Conservation (phyloP, 2,888 invertebrate species). For the Drosophila formosana region DNA sequence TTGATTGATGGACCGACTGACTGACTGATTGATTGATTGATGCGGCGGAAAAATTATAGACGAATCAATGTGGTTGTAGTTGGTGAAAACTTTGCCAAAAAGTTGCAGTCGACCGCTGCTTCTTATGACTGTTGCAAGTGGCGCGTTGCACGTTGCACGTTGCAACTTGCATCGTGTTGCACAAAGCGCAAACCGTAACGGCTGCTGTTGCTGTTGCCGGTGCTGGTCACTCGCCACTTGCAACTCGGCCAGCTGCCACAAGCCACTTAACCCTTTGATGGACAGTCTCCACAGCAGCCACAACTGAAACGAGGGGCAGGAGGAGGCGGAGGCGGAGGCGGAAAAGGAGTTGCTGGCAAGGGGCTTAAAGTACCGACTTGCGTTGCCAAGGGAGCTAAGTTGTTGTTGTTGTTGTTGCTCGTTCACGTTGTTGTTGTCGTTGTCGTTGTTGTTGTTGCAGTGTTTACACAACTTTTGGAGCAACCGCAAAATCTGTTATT, state of each 20-base stretch:
- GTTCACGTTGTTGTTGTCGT: background rate
- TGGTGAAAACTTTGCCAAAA: constrained; percentile 22
- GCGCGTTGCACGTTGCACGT: constrained; percentile 10
- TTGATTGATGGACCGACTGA: constrained; percentile 1
- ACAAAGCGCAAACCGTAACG: constrained; percentile 12
- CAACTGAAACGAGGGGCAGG: constrained; percentile 52
- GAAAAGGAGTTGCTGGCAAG: background rate
- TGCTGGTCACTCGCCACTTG: constrained; percentile 15
- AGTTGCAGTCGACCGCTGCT: constrained; percentile 31
- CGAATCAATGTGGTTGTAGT: background rate
- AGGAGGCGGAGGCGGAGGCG: background rate
- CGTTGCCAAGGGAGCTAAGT: constrained; percentile 20
- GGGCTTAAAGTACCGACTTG: constrained; percentile 1
- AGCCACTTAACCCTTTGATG: constrained; percentile 76
- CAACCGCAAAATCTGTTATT: constrained; percentile 77
- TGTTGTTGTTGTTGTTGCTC: constrained; percentile 18
- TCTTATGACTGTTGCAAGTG: constrained; percentile 12
- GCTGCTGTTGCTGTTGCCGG: constrained; percentile 6
- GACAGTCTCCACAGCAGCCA: constrained; percentile 57
- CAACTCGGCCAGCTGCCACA: constrained; percentile 53
- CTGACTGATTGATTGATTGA: constrained; percentile 9
- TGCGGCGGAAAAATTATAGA: constrained; percentile 5
- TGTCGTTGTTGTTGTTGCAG: constrained; percentile 37
- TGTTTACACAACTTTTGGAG: constrained; percentile 73
- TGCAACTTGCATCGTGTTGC: constrained; percentile 43